Evolutionary conservation across 2,113 vertebrate species (phyloP).

Genomic region (Cynopterus brachyotis): DNA sequence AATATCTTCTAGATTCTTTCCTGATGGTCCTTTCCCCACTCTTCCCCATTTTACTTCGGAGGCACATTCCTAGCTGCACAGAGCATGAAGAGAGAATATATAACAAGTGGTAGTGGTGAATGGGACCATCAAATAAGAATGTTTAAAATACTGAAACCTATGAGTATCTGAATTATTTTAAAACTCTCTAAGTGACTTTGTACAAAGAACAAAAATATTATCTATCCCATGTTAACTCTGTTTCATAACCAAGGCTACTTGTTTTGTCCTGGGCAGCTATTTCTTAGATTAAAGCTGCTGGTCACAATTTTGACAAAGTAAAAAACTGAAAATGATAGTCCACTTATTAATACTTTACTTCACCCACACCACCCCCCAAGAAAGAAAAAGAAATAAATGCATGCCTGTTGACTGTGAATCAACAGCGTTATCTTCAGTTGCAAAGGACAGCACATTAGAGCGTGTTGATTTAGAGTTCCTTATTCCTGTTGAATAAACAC

Average conservation of each 20-base stretch:
- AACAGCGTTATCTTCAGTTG: slow-evolving; percentile 62
- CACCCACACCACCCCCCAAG: too few relatives aligned
- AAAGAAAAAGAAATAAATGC: slow-evolving; percentile 41
- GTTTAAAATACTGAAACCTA: neutral
- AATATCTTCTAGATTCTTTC: neutral
- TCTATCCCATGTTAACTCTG: neutral
- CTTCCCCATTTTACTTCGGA: neutral
- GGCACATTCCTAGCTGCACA: neutral
- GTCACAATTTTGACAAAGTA: slow-evolving; percentile 3
- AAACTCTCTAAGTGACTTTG: neutral
- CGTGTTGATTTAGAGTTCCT: slow-evolving; percentile 63
- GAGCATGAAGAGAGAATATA: neutral
- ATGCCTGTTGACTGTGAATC: slow-evolving; percentile 39
- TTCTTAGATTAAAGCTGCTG: neutral
- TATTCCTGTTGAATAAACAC: slow-evolving; percentile 67
- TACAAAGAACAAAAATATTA: neutral
- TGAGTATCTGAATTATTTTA: neutral
- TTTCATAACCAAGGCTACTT: neutral
- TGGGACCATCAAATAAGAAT: neutral
- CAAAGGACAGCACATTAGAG: slow-evolving; percentile 57
- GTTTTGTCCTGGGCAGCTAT: neutral
- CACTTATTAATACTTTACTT: slow-evolving; percentile 33
- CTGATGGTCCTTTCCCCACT: neutral
- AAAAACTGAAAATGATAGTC: neutral
- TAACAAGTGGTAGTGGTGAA: neutral